Evolutionary conservation across 2,113 vertebrate species (phyloP), one percentile per base, ranked within the genome.

Genomic region (Daphoenositta chrysoptera): DNA sequence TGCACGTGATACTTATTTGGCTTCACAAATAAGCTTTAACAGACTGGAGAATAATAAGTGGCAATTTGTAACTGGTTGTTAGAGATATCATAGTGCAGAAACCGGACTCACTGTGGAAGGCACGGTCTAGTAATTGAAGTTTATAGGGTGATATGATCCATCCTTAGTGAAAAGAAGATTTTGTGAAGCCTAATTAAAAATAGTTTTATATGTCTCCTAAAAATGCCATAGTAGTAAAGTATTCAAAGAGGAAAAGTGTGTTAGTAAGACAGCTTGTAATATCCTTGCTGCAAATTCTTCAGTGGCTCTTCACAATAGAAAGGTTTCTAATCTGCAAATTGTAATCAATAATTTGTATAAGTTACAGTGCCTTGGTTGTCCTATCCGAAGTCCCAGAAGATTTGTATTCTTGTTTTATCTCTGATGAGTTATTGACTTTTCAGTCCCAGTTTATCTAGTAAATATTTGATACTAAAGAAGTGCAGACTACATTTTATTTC

Each of bases 361-460:
- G 12, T 78, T 91, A 57, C 26, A 30, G 13, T 63, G 35, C 6
- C 27, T 63, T 71, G 15, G 16, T 71, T 86, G n/a, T 73, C 51
- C 31, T 77, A 5, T 60, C 44, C 56, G 20, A 81, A 63, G 17
- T 47, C 45, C 8, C 35, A 51, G 24, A 45, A 85, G 40, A 54
- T 42, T 79, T 87, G 72, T 56, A 35, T 77, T 85, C 17, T 70
- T 79, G 30, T 18, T 45, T 85, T 89, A 89, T 91, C 37, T 93
- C 45, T 89, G 30, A 73, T 83, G 51, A 80, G 11, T 66, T 95
- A 90, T 65, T 90, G 78, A 88, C 48, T 88, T 93, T 93, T 92
- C 44, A 73, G 42, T 60, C 35, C 27, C 31, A 63, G n/a, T n/a
- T 44, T 51, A 39, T 69, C 40, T 69, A 61, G 42, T 56, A 77